Evolutionary conservation across 2,797 vertebrate genomes (phyloP), one percentile per base, ranked within the genome.

Genomic region (Muscicapa striata): DNA sequence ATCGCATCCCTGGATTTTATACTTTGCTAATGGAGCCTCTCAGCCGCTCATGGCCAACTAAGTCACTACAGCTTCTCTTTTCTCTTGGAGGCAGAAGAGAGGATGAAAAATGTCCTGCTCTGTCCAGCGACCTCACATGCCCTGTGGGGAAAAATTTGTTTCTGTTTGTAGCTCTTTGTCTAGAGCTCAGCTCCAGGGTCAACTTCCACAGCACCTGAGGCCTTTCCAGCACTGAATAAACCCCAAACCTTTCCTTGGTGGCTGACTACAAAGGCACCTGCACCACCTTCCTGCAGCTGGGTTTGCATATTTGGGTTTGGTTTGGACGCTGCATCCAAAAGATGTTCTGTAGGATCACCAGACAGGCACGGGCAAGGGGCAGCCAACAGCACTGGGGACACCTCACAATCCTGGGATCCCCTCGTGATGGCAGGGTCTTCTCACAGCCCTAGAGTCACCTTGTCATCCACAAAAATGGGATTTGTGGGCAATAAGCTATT

Each of bases 341-440:
- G 29, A 5, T 6, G 1, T 13, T n/a, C n/a, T 54, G 21, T 4
- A 48, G 52, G 22, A 24, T 3, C 48, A n/a, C 2, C 48, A 6
- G 2, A 7, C 0, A 10, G 40, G 15, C 19, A 5, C 0, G 0
- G 8, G 15, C 0, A 13, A 51, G 4, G 16, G 18, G 6, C 15
- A 2, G 9, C 1, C 1, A 5, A 2, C 11, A 13, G 48, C 10
- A 4, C 10, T 16, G 12, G 22, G 21, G 2, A 32, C 26, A 9
- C 11, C 43, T 40, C 49, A 45, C 32, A 30, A 7, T 36, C 36
- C 19, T 0, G 1, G 36, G 6, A 11, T 38, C 6, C 20, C 12
- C 10, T 82, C 51, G 57, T 1, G 0, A 14, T 6, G 18, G 10
- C 38, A 24, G 73, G 34, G 6, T 41, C 30, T 40, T 64, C 59